Conservation (phyloP, 2,797 vertebrate species). For the Thaleichthys pacificus region DNA sequence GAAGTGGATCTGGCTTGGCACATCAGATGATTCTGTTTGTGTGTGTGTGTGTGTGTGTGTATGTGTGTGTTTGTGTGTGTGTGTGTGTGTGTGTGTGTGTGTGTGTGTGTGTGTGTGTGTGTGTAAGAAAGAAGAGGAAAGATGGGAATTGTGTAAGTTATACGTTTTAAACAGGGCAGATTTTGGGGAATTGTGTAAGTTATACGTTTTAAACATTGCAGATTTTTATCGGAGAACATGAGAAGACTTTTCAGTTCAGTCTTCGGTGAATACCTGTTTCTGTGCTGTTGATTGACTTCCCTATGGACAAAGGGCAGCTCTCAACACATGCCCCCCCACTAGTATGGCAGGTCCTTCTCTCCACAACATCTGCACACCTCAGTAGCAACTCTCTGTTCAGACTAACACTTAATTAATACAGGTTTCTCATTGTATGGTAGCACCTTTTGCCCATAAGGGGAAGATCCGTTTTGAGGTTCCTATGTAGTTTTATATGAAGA, state of each 20-base stretch:
- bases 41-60: slow-evolving; percentile 10
- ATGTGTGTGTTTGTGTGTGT: slow-evolving; percentile 5
- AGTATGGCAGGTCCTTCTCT: not conserved
- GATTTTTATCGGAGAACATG: not conserved
- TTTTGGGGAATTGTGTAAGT: no score
- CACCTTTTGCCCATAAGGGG: no score
- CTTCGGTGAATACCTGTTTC: slow-evolving; percentile 39
- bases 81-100: not conserved
- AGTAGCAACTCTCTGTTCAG: not conserved
- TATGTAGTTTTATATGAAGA: no score
- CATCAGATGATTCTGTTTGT: not conserved
- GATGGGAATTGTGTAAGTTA: not conserved
- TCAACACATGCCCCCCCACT: slow-evolving; percentile 45
- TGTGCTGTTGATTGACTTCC: slow-evolving; percentile 35
- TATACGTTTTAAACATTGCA: not conserved
- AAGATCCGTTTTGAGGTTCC: no score
- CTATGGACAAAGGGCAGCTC: slow-evolving; percentile 61
- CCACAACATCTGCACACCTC: not conserved
- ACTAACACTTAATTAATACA: no score
- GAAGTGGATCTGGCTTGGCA: slow-evolving; percentile 8
- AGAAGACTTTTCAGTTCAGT: slow-evolving; percentile 9
- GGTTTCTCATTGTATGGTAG: no score
- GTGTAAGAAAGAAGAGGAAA: not conserved
- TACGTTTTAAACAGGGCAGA: not conserved
- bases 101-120: not conserved